Percentiles rank a stretch among this genome's conserved stretches.
Conservation (phyloP, 2,113 vertebrate species). For the Picathartes gymnocephalus region DNA sequence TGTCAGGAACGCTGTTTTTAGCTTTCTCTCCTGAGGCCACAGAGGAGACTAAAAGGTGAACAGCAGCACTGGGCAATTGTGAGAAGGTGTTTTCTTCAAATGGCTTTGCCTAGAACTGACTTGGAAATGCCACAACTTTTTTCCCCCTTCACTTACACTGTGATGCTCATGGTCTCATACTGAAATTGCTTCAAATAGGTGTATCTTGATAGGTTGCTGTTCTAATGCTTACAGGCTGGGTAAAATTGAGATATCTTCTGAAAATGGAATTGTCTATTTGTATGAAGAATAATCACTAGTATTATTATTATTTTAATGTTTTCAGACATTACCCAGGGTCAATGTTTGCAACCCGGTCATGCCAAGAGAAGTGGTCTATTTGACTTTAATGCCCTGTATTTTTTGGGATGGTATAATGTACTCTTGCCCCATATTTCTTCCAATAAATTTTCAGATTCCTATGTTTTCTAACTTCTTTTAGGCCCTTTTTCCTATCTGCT, state of each 20-base stretch:
- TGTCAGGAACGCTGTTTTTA: not conserved
- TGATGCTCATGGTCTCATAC: not conserved
- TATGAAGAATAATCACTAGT: not conserved
- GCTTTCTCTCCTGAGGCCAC: not conserved
- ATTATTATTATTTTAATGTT: not conserved
- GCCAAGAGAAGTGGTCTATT: not conserved
- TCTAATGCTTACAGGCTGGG: not conserved
- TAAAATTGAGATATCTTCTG: not conserved
- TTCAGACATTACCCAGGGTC: not conserved
- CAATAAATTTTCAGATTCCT: not conserved
- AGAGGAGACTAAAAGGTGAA: not conserved
- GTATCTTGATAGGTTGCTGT: not conserved
- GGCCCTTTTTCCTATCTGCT: not conserved
- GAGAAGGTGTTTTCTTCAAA: not conserved
- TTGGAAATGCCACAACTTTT: not conserved
- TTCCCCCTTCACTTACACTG: not conserved
- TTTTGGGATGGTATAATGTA: not conserved
- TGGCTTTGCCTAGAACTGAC: not conserved
- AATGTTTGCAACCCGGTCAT: not conserved
- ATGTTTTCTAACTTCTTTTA: not conserved
- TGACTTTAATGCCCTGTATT: not conserved
- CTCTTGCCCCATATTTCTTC: not conserved
- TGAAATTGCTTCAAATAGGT: not conserved
- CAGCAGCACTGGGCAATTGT: not conserved
- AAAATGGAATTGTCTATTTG: not conserved